A percentile compares a stretch with the other conserved stretches of the same genome.
These are phyloP conservation scores for Baryphthengus martii DNA, from an alignment of 2,113 vertebrate species.

Conservation along the genomic window DNA sequence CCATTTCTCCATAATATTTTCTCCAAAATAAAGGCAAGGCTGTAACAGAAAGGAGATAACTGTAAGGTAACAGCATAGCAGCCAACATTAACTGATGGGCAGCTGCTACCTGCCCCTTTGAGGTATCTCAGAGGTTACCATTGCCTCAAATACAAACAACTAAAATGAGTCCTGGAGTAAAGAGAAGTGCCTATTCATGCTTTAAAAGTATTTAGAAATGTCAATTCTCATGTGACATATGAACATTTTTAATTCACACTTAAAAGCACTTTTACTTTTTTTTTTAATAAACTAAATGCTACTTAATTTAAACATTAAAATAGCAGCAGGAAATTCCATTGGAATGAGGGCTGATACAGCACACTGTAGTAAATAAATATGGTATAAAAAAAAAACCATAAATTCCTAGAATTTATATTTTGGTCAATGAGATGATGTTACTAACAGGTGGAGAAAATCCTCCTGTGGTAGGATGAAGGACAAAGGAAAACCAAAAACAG, in stretches of 20 bases:
- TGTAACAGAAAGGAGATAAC: not conserved
- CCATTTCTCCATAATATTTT: not conserved
- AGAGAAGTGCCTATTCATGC: not conserved
- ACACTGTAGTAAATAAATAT: not conserved
- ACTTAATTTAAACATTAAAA: not conserved
- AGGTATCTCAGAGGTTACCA: not conserved
- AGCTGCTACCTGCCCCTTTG: not conserved
- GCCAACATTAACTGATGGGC: not conserved
- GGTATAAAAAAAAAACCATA: not conserved
- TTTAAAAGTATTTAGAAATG: not conserved
- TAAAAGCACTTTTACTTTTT: not conserved
- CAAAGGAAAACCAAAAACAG: not conserved
- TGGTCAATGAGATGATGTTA: not conserved
- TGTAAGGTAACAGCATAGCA: not conserved
- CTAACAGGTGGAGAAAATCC: not conserved
- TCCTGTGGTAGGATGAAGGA: not conserved
- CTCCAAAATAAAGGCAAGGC: not conserved
- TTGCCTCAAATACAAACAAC: not conserved
- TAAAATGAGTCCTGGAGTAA: not conserved
- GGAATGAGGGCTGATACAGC: not conserved
- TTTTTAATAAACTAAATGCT: not conserved
- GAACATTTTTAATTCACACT: not conserved
- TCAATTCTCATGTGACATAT: not conserved
- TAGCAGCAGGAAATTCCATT: not conserved
- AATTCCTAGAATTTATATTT: not conserved